A percentile compares a stretch with the other conserved stretches of the same genome.
These are phyloP conservation scores for Tetragnatha montana DNA, from an alignment of 2,888 invertebrate species.

Conservation along the genomic window DNA sequence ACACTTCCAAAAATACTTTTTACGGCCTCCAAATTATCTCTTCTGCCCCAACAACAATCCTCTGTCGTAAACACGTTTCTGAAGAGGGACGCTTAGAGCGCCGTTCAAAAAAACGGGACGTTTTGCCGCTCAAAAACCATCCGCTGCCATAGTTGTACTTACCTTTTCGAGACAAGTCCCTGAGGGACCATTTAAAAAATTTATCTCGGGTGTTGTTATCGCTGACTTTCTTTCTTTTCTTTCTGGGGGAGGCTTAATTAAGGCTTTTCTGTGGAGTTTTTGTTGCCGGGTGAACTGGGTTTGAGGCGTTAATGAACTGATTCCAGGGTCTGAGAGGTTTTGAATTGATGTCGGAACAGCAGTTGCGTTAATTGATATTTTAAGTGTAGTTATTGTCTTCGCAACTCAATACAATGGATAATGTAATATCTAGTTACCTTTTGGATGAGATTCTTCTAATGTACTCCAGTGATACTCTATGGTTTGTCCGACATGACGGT, in stretches of 20 bases:
- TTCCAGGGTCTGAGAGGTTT: neutral
- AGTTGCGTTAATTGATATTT: no score
- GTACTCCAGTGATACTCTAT: no score
- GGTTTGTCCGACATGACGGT: no score
- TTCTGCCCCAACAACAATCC: neutral
- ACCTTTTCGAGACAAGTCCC: neutral
- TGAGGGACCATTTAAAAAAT: neutral
- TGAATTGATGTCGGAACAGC: no score
- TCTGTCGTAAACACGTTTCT: neutral
- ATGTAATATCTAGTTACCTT: no score
- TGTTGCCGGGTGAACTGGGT: neutral
- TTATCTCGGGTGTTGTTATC: neutral
- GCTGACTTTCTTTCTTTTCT: neutral
- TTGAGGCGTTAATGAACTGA: neutral
- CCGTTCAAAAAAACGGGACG: neutral
- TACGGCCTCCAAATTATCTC: neutral
- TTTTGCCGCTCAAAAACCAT: neutral
- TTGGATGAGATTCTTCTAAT: no score
- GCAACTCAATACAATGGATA: no score
- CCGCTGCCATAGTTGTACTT: neutral
- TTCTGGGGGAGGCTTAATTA: neutral
- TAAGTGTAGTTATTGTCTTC: no score
- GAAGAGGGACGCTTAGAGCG: neutral
- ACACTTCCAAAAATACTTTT: neutral
- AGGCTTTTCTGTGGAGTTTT: neutral